These are phyloP conservation scores for Plagodis pulveraria DNA, from an alignment of 2,888 invertebrate genomes.

Conservation along the genomic window DNA sequence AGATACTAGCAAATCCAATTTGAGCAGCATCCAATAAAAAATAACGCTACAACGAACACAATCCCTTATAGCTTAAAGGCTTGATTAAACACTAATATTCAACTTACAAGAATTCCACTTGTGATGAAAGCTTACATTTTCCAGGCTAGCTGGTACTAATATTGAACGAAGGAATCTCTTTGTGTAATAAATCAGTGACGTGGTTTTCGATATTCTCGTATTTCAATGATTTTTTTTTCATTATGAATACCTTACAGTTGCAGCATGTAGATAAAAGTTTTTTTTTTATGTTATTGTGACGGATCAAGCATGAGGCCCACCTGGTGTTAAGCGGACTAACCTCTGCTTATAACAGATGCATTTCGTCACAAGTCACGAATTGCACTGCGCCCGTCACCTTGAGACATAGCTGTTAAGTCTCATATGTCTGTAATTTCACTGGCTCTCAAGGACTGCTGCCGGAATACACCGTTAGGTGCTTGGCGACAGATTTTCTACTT, in stretches of 20 bases:
- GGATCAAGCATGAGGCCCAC: too few relatives aligned
- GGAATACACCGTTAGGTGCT: too few relatives aligned
- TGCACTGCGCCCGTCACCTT: too few relatives aligned
- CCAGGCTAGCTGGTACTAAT: slow-evolving; percentile 15
- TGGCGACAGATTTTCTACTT: too few relatives aligned
- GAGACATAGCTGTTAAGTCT: too few relatives aligned
- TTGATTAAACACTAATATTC: slow-evolving; percentile 20
- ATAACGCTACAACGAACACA: slow-evolving; percentile 22
- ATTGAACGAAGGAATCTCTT: slow-evolving; percentile 27
- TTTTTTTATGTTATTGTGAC: too few relatives aligned
- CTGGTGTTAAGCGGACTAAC: too few relatives aligned
- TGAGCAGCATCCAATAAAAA: slow-evolving; percentile 35
- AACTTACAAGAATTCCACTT: slow-evolving; percentile 5
- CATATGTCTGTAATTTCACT: too few relatives aligned
- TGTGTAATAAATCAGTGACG: slow-evolving; percentile 23
- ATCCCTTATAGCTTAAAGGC: slow-evolving; percentile 11
- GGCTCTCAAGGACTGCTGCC: too few relatives aligned
- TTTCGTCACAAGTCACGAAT: too few relatives aligned
- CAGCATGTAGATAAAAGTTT: too few relatives aligned
- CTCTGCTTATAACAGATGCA: too few relatives aligned
- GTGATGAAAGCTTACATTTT: slow-evolving; percentile 9
- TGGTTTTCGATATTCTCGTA: slow-evolving; percentile 22
- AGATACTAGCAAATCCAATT: slow-evolving; percentile 40
- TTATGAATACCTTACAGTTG: slow-evolving; percentile 5
- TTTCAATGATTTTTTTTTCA: slow-evolving; percentile 27